Conservation (phyloP, 2,888 invertebrate species). For the Helicoverpa assulta region DNA sequence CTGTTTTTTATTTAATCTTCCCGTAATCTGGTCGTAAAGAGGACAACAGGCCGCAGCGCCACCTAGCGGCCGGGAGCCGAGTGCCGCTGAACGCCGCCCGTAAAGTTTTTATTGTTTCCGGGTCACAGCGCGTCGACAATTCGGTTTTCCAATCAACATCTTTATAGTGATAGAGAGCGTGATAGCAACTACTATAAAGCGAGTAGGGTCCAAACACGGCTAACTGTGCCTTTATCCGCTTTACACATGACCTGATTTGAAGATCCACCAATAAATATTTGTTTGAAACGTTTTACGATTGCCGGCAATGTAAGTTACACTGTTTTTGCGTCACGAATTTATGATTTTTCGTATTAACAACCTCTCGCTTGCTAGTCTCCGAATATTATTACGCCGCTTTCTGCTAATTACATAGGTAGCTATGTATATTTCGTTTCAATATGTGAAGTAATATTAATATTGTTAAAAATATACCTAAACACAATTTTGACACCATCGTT, state of each 20-base stretch:
- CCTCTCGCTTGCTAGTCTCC: not conserved
- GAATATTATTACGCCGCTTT: too few species aligned
- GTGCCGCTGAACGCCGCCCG: conserved; percentile 71
- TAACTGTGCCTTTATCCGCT: conserved; percentile 46
- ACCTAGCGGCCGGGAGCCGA: conserved; percentile 49
- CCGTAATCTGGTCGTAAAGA: conserved; percentile 73
- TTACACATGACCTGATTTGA: conserved; percentile 32
- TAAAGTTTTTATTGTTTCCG: conserved; percentile 87
- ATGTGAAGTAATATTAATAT: too few species aligned
- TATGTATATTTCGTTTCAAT: too few species aligned
- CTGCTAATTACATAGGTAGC: too few species aligned
- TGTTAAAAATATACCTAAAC: too few species aligned
- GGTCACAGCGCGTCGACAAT: conserved; percentile 79
- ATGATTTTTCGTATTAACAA: not conserved
- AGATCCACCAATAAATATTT: conserved; percentile 36
- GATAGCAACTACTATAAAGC: conserved; percentile 68
- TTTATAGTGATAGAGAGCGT: conserved; percentile 76
- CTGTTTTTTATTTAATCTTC: conserved; percentile 74
- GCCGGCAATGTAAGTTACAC: not conserved
- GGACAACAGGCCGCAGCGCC: conserved; percentile 59
- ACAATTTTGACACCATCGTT: too few species aligned
- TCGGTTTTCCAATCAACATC: conserved; percentile 85
- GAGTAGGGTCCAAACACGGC: conserved; percentile 50
- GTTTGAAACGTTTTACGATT: conserved; percentile 19
- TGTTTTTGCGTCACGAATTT: not conserved